These are phyloP conservation scores for Carassius auratus DNA, from an alignment of 2,113 vertebrate species.

Conservation along the genomic window DNA sequence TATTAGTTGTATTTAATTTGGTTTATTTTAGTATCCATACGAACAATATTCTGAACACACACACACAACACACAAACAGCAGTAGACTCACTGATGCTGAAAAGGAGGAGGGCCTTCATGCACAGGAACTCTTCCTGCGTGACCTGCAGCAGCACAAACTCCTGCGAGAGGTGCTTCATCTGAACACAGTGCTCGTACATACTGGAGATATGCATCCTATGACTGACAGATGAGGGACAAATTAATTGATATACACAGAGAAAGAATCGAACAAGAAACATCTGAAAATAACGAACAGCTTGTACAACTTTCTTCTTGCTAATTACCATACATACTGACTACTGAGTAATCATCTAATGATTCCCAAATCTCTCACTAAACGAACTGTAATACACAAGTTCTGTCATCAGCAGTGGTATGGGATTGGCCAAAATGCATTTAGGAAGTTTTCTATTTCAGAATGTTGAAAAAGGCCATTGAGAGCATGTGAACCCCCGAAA, in stretches of 20 bases:
- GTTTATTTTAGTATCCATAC: not conserved
- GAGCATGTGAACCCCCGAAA: conserved; percentile 49
- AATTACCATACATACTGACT: not conserved
- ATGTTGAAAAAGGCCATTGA: conserved; percentile 43
- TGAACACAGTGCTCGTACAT: conserved; percentile 97
- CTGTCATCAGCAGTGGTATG: not conserved
- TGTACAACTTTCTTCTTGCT: not conserved
- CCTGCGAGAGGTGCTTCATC: conserved; percentile 94
- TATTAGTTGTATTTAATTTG: no score
- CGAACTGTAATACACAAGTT: conserved; percentile 17
- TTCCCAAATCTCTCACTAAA: not conserved
- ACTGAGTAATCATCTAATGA: conserved; percentile 14
- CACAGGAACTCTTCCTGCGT: conserved; percentile 97
- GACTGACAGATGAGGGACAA: conserved; percentile 69
- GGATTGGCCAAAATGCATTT: conserved; percentile 22
- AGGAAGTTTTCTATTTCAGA: conserved; percentile 20
- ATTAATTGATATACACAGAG: not conserved
- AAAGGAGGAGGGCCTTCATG: conserved; percentile 97
- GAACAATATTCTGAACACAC: no score
- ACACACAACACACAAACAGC: not conserved
- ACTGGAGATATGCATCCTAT: conserved; percentile 93
- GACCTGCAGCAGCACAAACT: conserved; percentile 93
- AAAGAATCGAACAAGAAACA: not conserved
- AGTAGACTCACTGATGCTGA: conserved; percentile 88
- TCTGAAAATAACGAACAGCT: not conserved